phyloP scores from a whole-genome alignment of 2,888 invertebrate species.

The Sabellastarte sp. region DNA sequence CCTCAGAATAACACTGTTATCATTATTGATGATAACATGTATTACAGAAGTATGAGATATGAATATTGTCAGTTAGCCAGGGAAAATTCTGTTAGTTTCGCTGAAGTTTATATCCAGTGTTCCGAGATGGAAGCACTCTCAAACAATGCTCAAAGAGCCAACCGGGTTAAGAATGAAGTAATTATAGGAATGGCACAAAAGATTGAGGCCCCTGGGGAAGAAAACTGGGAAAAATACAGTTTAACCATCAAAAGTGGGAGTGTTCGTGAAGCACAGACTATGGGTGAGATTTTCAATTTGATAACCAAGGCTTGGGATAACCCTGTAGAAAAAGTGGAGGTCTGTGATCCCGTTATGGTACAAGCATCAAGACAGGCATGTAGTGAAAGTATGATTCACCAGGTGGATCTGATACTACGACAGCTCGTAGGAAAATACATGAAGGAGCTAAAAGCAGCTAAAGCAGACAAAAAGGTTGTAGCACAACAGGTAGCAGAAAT shows the following conservation, averaged over 20 bases:
- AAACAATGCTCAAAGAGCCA: neutral
- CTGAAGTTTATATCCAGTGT: neutral
- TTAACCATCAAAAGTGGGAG: neutral
- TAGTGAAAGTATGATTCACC: neutral
- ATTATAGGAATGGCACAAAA: neutral
- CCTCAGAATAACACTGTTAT: conserved; percentile 9
- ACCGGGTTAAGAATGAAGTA: neutral
- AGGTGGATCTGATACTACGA: neutral
- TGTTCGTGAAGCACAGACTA: neutral
- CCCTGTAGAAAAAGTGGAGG: neutral
- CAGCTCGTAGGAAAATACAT: neutral
- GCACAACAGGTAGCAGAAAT: neutral
- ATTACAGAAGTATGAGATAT: conserved; percentile 25
- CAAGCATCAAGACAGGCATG: neutral
- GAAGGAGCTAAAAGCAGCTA: neutral
- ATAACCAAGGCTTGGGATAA: neutral
- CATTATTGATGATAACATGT: conserved; percentile 29
- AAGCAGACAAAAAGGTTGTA: neutral
- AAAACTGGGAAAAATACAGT: neutral
- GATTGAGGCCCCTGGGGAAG: neutral
- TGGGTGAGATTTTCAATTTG: no score
- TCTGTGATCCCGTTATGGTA: neutral
- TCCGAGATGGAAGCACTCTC: neutral
- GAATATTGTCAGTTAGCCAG: conserved; percentile 22
- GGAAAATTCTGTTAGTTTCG: conserved; percentile 11